Base-by-base conservation (phyloP, 2,888 invertebrate species). In the Galerucella nymphaeae region DNA sequence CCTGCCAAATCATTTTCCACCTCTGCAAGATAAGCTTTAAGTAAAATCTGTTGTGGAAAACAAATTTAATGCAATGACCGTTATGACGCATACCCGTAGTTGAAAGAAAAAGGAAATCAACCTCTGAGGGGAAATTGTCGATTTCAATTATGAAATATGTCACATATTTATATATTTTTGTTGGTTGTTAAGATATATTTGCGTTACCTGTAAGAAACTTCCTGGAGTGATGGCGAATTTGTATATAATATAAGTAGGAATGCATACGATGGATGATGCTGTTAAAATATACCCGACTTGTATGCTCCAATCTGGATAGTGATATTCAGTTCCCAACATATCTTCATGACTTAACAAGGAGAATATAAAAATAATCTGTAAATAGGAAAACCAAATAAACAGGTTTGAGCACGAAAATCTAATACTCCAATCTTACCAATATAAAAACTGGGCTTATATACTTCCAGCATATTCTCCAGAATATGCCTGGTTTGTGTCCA, bases 391-490 rank as follows among this genome's bases (percentile, higher is more conserved):
- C 3, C 20, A 50, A n/a, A 16, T 45, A 55, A 53, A 13, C 65
- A 23, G 14, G 4, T 45, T 45, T 45, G 45, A 45, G 13, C 11
- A 11, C 14, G 14, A 45, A 23, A 30, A n/a, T 11, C 20, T 6
- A 53, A 0, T 16, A 2, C 1, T 16, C 10, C 38, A 13, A 30
- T 72, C 78, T 76, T 85, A 93, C 96, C 85, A 95, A 88, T 80
- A 96, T 90, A 86, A 96, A 95, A 45, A 94, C 89, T 0, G 96
- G 96, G 83, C 95, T 94, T 80, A 95, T 94, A 83, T 93, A 95
- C 63, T 93, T 92, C 96, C 96, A 96, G 85, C 95, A 93, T 71
- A 93, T 89, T 58, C 93, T 88, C 94, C 96, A 96, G 87, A 94
- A 94, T 78, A 91, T 85, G 0, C 93, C 93, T 0, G 96, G 95